Evolutionary conservation across 2,113 vertebrate genomes (phyloP), one percentile per base, ranked within the genome.

Genomic region (Chloropsis hardwickii): DNA sequence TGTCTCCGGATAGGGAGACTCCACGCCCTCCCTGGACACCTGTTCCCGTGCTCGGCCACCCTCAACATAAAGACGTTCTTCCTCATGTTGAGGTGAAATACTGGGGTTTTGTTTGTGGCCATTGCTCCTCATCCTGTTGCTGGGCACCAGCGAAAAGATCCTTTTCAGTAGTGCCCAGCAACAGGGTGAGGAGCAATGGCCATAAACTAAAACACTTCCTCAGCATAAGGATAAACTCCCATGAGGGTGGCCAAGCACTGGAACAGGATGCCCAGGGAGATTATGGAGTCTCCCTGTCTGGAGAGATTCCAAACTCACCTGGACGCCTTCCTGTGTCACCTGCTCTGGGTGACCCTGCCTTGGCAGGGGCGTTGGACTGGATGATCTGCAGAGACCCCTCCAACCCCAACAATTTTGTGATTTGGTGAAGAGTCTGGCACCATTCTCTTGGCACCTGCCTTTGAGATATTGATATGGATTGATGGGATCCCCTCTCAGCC

Each of bases 301-400:
- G 42, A 56, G 48, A 40, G 16, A 35, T 71, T 71, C 85, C 57
- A 48, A 48, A 22, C 12, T 54, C 48, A 64, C 13, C 29, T 64
- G 65, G 29, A 48, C 0, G 0, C 0, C 0, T 42, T 48, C n/a
- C 54, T n/a, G 47, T 61, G 56, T 47, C 48, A 35, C 42, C 74
- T 40, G 40, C 65, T 71, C n/a, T 9, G 25, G 47, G 48, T 40
- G 16, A 47, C 20, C 19, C 48, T 62, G 40, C 65, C 28, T 71
- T n/a, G 42, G 29, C 15, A 19, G 40, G 16, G 15, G 10, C 12
- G 5, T 16, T 48, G 29, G 19, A 3, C 12, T 65, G 70, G 35
- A 35, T 65, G 50, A 65, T 48, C 50, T 40, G 15, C 35, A 48
- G 70, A 65, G 15, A 10, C 4, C 24, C n/a, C 15, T 56, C 23